Conservation (phyloP, 2,113 vertebrate species). For the Tamias sibiricus region DNA sequence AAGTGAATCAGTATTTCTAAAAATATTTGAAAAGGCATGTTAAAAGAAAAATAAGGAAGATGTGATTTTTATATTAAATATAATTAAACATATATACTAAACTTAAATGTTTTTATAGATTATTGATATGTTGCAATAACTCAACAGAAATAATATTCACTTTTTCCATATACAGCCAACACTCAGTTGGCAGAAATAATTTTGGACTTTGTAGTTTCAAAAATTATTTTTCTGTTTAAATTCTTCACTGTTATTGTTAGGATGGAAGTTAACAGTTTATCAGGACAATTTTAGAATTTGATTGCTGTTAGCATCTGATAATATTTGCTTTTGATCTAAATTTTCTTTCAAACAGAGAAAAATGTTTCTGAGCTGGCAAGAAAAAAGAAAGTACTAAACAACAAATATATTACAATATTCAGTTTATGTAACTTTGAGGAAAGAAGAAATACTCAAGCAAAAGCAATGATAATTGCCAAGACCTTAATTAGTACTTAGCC, state of each 20-base stretch:
- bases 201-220: neutral
- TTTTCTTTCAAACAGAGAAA: slow-evolving; percentile 40
- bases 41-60: neutral
- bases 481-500: slow-evolving; percentile 34
- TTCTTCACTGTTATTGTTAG: neutral
- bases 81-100: neutral
- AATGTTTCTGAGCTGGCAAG: neutral
- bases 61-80: neutral
- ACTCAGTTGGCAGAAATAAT: neutral
- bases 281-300: neutral
- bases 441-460: neutral
- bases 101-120: neutral
- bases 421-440: slow-evolving; percentile 27
- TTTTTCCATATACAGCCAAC: neutral
- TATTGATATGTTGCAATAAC: neutral
- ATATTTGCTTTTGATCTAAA: slow-evolving; percentile 48
- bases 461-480: neutral
- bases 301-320: neutral
- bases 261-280: neutral
- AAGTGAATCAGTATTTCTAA: neutral
- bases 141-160: neutral
- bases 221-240: slow-evolving; percentile 44
- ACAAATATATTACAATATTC: neutral
- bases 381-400: slow-evolving; percentile 5
- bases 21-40: neutral